These are phyloP conservation scores for Papilio gigon DNA, from an alignment of 2,888 invertebrate species.

Conservation along the genomic window DNA sequence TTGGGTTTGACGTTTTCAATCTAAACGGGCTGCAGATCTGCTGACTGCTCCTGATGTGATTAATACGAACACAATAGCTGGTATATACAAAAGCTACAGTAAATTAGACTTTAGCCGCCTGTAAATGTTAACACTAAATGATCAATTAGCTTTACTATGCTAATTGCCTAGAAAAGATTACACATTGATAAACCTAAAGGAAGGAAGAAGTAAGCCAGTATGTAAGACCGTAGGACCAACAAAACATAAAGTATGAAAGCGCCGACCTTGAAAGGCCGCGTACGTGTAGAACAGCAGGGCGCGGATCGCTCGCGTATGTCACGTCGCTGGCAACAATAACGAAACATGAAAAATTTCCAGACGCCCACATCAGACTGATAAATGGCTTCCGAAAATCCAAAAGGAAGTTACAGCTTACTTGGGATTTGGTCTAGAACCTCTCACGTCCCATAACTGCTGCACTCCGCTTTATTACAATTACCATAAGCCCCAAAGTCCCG, in stretches of 20 bases:
- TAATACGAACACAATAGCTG: no score
- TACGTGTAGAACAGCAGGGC: slow-evolving; percentile 65
- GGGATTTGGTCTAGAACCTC: slow-evolving; percentile 84
- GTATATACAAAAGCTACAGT: no score
- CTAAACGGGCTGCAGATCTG: no score
- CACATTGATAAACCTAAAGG: neutral
- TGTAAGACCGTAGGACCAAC: slow-evolving; percentile 1
- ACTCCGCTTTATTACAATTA: slow-evolving; percentile 84
- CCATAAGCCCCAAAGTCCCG: slow-evolving; percentile 83
- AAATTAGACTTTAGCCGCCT: no score
- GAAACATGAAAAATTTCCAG: slow-evolving; percentile 83
- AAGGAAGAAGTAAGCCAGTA: neutral
- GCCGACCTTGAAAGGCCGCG: slow-evolving; percentile 55
- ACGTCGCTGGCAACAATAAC: slow-evolving; percentile 77
- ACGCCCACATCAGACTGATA: slow-evolving; percentile 83
- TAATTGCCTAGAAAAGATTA: neutral
- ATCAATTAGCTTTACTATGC: neutral
- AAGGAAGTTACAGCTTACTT: slow-evolving; percentile 84
- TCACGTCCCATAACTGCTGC: slow-evolving; percentile 83
- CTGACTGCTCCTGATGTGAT: no score
- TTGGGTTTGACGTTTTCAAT: no score
- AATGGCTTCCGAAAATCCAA: slow-evolving; percentile 84
- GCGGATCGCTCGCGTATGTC: slow-evolving; percentile 64
- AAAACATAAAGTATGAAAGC: slow-evolving; percentile 22
- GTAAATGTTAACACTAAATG: neutral